Evolutionary conservation across 1,140 invertebrate genomes (phyloP), one percentile per base, ranked within the genome.

Genomic region (Akabosia matsudoensis): DNA sequence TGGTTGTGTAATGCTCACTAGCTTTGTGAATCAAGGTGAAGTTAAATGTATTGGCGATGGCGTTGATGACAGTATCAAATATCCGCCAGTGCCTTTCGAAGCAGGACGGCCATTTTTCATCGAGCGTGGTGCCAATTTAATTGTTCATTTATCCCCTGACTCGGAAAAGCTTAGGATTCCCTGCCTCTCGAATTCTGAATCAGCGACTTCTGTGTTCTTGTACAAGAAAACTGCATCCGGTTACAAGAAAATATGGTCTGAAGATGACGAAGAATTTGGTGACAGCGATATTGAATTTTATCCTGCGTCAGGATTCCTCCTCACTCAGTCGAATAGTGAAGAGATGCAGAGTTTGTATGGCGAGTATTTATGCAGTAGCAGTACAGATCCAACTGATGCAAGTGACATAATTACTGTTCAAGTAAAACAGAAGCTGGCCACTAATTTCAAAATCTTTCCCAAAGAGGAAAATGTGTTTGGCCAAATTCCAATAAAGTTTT

Each of bases 11-110:
- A 51, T 73, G 18, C 26, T 76, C 10, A 64, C 75, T 1, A 76
- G 70, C n/a, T 56, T 64, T 52, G 64, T 73, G 34, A 26, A 71
- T 51, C 71, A 73, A 13, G 75, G 75, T 31, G 28, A 72, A 26
- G 75, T 76, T 26, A 76, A 26, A n/a, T 76, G 75, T 45, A 16
- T 64, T 34, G 75, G 75, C 3, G 75, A 76, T 51, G 75, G 75
- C 28, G 33, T 76, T 13, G 75, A 76, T 33, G 75, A 76, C 30
- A 64, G 31, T 22, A 33, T 76, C 22, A 70, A 37, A n/a, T 76
- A 73, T 52, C 75, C 75, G 3, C 71, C 75, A 10, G 33, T 26
- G 13, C 31, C 61, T 22, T 33, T 73, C 18, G 56, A 67, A n/a
- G 45, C 33, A 67, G 70, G 30, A 54, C 37, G 75, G 0, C 75